These are phyloP conservation scores for Dryobota labecula DNA, from an alignment of 2,888 invertebrate species.

Conservation along the genomic window DNA sequence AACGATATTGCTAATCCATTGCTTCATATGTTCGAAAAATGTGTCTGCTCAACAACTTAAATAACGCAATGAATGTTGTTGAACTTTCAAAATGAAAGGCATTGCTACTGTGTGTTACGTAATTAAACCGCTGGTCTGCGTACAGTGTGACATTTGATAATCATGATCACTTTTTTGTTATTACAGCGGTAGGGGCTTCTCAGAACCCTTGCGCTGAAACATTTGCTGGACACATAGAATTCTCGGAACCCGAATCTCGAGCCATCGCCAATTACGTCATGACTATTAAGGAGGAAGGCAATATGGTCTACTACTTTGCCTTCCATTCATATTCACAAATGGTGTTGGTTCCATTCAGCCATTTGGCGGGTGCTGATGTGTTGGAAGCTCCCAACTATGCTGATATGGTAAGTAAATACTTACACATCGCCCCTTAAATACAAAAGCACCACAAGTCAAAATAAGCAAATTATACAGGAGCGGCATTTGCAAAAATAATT, in stretches of 20 bases:
- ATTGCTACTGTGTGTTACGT: neutral
- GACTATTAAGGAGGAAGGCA: slow-evolving; percentile 69
- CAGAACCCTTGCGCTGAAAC: slow-evolving; percentile 86
- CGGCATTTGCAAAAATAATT: too few species aligned
- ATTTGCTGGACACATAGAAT: slow-evolving; percentile 87
- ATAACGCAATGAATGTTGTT: too few species aligned
- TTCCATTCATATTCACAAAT: slow-evolving; percentile 91
- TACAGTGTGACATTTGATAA: neutral
- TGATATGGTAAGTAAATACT: slow-evolving; percentile 78
- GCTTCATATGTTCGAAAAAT: too few species aligned
- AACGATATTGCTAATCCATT: too few species aligned
- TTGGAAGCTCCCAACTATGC: slow-evolving; percentile 79
- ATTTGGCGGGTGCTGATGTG: slow-evolving; percentile 70
- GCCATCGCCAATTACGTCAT: slow-evolving; percentile 82
- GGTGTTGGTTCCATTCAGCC: slow-evolving; percentile 88
- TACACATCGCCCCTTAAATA: too few species aligned
- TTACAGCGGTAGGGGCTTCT: slow-evolving; percentile 82
- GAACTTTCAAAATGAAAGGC: neutral
- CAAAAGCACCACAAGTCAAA: too few species aligned
- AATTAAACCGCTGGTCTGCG: neutral
- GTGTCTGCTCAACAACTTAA: too few species aligned
- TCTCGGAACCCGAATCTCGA: slow-evolving; percentile 90
- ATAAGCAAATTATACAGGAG: too few species aligned
- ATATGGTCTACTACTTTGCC: slow-evolving; percentile 86
- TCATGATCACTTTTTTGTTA: neutral